Conservation (phyloP, 2,113 vertebrate species). For the Nothoprocta perdicaria region DNA sequence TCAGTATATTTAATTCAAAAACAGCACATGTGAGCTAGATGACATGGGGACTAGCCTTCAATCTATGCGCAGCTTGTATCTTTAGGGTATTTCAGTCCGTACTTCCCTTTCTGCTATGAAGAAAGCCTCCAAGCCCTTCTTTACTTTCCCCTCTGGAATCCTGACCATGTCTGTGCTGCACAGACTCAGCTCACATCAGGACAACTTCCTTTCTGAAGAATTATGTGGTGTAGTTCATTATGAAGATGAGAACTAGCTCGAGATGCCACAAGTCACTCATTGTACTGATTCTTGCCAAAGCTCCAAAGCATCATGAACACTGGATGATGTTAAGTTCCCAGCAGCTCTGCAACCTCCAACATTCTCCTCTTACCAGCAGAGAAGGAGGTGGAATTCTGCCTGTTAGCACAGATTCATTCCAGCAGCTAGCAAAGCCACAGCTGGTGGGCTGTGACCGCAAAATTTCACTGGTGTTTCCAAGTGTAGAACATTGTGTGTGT, state of each 20-base stretch:
- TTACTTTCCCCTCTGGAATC: background rate
- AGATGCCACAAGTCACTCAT: background rate
- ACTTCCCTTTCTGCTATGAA: background rate
- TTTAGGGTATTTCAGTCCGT: background rate
- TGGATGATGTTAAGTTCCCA: background rate
- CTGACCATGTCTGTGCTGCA: rapidly evolving
- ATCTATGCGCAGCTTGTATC: background rate
- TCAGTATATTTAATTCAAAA: background rate
- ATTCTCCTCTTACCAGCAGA: background rate
- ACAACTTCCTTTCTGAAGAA: background rate
- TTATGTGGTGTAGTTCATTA: background rate
- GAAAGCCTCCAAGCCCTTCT: background rate
- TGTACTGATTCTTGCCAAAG: background rate
- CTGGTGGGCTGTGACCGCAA: background rate
- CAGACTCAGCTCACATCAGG: background rate
- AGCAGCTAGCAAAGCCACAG: background rate
- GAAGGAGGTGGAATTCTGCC: background rate
- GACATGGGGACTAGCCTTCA: background rate
- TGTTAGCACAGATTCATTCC: background rate
- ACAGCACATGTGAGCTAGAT: background rate
- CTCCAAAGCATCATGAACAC: background rate
- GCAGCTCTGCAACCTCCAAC: background rate
- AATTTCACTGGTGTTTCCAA: background rate
- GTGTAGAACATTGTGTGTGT: background rate
- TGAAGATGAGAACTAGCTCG: background rate